A percentile compares a stretch with the other conserved stretches of the same genome.
phyloP scores from a whole-genome alignment of 2,113 vertebrate genomes.

The Ptilonorhynchus violaceus region DNA sequence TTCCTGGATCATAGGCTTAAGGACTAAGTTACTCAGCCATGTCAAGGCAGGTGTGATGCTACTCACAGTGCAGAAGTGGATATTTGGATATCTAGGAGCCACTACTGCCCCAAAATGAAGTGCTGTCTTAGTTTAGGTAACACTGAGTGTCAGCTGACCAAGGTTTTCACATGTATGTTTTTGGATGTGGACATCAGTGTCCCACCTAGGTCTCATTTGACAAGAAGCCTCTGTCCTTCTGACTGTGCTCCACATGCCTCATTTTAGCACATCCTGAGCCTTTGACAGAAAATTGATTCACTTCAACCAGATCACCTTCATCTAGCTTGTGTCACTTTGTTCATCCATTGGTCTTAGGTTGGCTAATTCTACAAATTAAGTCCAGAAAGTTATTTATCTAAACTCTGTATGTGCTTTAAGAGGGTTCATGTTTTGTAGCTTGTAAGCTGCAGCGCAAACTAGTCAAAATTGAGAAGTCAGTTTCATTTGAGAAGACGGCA shows the following conservation, averaged over 20 bases:
- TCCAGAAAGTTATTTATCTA: not conserved
- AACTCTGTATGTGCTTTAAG: not conserved
- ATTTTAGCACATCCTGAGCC: not conserved
- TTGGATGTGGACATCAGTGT: not conserved
- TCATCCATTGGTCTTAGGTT: not conserved
- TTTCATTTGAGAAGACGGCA: slow-evolving; percentile 45
- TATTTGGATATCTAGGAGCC: fast-evolving
- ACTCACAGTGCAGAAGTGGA: not conserved
- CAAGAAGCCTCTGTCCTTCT: not conserved
- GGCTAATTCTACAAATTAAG: not conserved
- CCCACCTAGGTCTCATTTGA: not conserved
- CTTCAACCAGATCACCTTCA: not conserved
- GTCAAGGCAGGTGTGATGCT: not conserved
- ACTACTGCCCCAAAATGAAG: not conserved
- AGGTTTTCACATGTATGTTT: not conserved
- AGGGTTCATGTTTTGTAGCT: slow-evolving; percentile 29
- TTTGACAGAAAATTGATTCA: not conserved
- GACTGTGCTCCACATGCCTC: fast-evolving
- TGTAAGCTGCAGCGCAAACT: slow-evolving; percentile 70
- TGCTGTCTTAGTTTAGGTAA: not conserved
- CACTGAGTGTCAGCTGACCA: not conserved
- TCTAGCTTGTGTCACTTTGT: not conserved
- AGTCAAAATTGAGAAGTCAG: slow-evolving; percentile 70
- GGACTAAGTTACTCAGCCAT: not conserved
- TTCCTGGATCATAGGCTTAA: not conserved